Evolutionary conservation across 2,797 vertebrate species (phyloP).

Genomic region (Parauchenoglanis punctatus): DNA sequence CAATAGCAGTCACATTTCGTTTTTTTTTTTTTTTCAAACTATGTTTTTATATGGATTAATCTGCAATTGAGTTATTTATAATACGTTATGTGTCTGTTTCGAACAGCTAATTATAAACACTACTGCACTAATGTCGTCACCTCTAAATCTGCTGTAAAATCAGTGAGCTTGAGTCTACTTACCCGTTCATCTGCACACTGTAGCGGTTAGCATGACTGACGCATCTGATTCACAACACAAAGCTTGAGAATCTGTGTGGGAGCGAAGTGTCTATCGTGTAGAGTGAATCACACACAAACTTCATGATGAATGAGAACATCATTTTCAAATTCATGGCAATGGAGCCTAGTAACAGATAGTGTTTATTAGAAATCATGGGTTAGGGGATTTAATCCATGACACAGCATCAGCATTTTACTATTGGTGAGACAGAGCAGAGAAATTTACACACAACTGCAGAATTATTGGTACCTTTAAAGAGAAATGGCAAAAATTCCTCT

Average conservation of each 20-base stretch:
- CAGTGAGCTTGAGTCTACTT: background rate
- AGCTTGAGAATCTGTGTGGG: background rate
- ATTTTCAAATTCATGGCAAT: background rate
- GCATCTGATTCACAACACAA: background rate
- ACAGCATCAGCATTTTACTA: background rate
- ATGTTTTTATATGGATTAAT: too few species aligned
- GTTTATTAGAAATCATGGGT: background rate
- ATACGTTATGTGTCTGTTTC: background rate
- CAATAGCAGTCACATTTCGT: background rate
- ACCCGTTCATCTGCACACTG: background rate
- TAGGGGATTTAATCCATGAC: background rate
- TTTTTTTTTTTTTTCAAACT: too few species aligned
- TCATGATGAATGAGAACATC: slow-evolving; percentile 2
- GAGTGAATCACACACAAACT: slow-evolving; percentile 26
- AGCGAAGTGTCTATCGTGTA: background rate
- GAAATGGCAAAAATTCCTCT: background rate
- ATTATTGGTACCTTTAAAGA: background rate
- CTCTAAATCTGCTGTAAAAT: background rate
- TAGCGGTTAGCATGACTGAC: background rate
- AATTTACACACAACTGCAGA: background rate
- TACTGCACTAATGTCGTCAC: background rate
- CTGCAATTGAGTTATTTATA: background rate
- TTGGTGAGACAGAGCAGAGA: background rate
- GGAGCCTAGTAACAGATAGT: background rate
- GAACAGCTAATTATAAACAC: background rate